A percentile compares a stretch with the other conserved stretches of the same genome.
phyloP scores from a whole-genome alignment of 2,888 invertebrate genomes.

The Cryptophagus acutangulus region DNA sequence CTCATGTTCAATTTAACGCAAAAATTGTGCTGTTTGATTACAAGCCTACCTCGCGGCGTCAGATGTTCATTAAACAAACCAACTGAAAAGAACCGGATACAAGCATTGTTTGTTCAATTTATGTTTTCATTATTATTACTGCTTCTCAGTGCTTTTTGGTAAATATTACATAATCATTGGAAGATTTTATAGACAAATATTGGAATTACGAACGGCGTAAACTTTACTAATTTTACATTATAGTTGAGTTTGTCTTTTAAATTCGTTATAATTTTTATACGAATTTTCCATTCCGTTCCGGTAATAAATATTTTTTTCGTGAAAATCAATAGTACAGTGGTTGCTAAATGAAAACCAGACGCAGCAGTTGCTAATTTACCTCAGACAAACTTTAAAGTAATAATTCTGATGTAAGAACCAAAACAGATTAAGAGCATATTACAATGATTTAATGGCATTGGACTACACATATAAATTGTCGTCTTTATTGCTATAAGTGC shows the following conservation, averaged over 20 bases:
- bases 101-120: constrained; percentile 22
- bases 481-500: constrained; percentile 32
- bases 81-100: constrained; percentile 23
- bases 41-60: constrained; percentile 19
- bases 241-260: background rate
- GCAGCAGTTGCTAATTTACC: background rate
- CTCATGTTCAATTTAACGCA: constrained; percentile 11
- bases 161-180: constrained; percentile 14
- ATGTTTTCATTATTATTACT: constrained; percentile 22
- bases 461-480: constrained; percentile 36
- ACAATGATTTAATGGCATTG: constrained; percentile 24
- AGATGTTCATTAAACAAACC: constrained; percentile 23
- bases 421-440: constrained; percentile 21
- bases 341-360: too few relatives aligned
- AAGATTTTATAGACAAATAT: constrained; percentile 6
- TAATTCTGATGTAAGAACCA: background rate
- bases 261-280: background rate
- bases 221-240: background rate
- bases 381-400: background rate
- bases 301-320: background rate
- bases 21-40: constrained; percentile 21
- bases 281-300: background rate
- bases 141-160: constrained; percentile 10
- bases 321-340: too few relatives aligned
- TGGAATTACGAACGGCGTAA: background rate